Evolutionary conservation across 2,888 invertebrate species (phyloP), one percentile per base, ranked within the genome.

Genomic region (Gymnosoma rotundatum): DNA sequence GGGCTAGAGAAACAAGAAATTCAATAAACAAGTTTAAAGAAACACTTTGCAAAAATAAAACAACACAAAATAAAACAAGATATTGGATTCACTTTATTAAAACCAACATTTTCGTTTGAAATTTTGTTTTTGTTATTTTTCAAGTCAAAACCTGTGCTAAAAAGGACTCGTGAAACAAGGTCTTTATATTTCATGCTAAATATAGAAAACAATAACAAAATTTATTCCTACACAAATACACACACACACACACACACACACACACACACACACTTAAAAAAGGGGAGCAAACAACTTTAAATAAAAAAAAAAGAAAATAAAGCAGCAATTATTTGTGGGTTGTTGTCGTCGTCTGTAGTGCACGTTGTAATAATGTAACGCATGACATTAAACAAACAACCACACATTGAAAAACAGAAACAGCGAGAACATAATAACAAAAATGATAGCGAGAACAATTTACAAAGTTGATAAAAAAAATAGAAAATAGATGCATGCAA

Each of bases 361-460:
- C 83, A 80, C 80, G 83, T 83, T 76, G 80, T 76, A 78, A 70
- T 75, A 83, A 72, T 76, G 76, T 72, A 83, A 79, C 52, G 61
- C 80, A 73, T 76, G 76, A 61, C 58, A 72, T 60, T 61, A 45
- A 67, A 54, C 61, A 54, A 78, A 63, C 25, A 80, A 72, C 66
- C 32, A 45, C 52, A 67, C 42, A 38, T 2, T 52, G 18, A 60
- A 54, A 25, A 45, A 20, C 18, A 74, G 21, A 16, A 69, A 74
- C 52, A 66, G 32, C 0, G 32, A 32, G 32, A 32, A 8, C 32
- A 32, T 32, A 32, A 50, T 12, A 45, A 38, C 18, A 61, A 50
- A 36, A 63, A 58, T 6, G 50, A 38, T 4, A 32, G 32, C 32
- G 8, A 25, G 25, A 45, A 45, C 45, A 54, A 69, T 45, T 7